phyloP scores from a whole-genome alignment of 2,797 vertebrate genomes.

The Rhodeus uyekii region DNA sequence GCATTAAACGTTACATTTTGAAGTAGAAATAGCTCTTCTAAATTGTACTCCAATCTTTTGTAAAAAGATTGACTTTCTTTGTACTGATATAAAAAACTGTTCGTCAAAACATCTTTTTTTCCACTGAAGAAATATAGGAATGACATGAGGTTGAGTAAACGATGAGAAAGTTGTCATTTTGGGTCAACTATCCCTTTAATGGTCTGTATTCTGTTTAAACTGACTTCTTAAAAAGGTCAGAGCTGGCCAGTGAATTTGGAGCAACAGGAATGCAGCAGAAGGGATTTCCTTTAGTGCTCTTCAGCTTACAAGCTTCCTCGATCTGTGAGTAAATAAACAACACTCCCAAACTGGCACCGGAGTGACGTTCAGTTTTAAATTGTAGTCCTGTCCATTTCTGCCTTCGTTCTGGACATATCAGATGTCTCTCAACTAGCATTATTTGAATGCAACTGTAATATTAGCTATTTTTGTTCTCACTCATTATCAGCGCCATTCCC shows the following conservation, averaged over 20 bases:
- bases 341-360: slow-evolving; percentile 36
- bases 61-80: too few species aligned
- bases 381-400: slow-evolving; percentile 1
- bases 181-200: background rate
- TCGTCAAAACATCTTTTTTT: background rate
- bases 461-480: background rate
- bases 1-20: background rate
- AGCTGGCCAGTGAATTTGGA: background rate
- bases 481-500: background rate
- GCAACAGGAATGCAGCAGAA: background rate
- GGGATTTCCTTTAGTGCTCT: slow-evolving; percentile 35
- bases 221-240: background rate
- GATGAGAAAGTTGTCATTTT: background rate
- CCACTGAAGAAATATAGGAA: background rate
- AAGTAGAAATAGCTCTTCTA: background rate
- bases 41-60: too few species aligned
- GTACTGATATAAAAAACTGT: background rate
- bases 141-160: background rate
- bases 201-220: background rate
- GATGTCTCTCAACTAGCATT: background rate
- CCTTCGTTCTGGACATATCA: background rate
- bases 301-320: slow-evolving; percentile 36
- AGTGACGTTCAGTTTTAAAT: background rate
- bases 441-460: background rate
- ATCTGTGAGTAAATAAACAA: slow-evolving; percentile 45